Percentiles rank a stretch among this genome's conserved stretches.
Evolutionary conservation across 2,113 vertebrate genomes (phyloP).

Genomic region (Thamnaconus septentrionalis): DNA sequence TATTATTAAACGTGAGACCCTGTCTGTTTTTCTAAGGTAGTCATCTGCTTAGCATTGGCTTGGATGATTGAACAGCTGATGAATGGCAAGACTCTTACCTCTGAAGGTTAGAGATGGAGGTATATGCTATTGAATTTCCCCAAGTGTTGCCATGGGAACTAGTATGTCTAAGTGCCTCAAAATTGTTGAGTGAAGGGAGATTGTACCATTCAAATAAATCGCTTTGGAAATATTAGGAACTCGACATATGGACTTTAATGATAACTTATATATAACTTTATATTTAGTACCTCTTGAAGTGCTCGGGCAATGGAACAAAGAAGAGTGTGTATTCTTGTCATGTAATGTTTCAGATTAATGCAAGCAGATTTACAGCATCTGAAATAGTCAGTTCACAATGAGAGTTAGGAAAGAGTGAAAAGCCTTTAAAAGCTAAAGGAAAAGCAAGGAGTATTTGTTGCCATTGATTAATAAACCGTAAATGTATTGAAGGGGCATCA

Average conservation of each 20-base stretch:
- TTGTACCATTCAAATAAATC: slow-evolving; percentile 3
- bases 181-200: slow-evolving; percentile 18
- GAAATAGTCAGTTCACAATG: no score
- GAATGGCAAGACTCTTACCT: slow-evolving; percentile 23
- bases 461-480: no score
- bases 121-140: slow-evolving; percentile 46
- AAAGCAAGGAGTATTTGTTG: no score
- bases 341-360: no score
- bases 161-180: slow-evolving; percentile 31
- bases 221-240: slow-evolving; percentile 12
- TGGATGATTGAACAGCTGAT: slow-evolving; percentile 27
- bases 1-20: slow-evolving; percentile 7
- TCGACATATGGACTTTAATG: no score
- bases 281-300: no score
- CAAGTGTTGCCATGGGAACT: slow-evolving; percentile 57
- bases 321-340: no score
- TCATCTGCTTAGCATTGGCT: neutral
- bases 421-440: no score
- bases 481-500: no score
- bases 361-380: no score
- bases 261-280: neutral
- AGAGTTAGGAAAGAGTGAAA: no score
- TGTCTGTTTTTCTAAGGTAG: slow-evolving; percentile 10
- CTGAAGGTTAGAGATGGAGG: slow-evolving; percentile 47
- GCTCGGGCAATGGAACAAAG: no score